Evolutionary conservation across 2,888 invertebrate species (phyloP).

Genomic region (Anthophora plumipes): DNA sequence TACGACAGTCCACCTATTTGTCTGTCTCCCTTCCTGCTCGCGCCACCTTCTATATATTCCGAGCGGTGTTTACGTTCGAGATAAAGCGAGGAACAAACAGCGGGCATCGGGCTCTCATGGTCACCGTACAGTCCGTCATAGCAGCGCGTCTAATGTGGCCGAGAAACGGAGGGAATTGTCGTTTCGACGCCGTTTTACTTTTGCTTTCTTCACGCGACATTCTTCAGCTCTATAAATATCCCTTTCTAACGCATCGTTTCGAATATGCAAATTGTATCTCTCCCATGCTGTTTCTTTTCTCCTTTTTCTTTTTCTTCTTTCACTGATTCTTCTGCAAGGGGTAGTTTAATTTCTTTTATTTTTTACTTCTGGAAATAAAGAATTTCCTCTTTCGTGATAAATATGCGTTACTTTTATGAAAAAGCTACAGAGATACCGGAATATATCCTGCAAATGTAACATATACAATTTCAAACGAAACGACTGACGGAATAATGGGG

Average conservation of each 20-base stretch:
- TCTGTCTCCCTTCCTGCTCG: slow-evolving; percentile 55
- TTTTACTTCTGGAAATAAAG: too few relatives aligned
- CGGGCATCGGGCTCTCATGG: slow-evolving; percentile 72
- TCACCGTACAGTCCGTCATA: slow-evolving; percentile 67
- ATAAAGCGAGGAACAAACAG: slow-evolving; percentile 83
- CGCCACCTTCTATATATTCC: slow-evolving; percentile 74
- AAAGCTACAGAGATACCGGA: too few relatives aligned
- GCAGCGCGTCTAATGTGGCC: slow-evolving; percentile 52
- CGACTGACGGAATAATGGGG: background rate
- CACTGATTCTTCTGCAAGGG: background rate
- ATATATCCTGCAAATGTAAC: too few relatives aligned
- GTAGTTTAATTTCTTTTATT: too few relatives aligned
- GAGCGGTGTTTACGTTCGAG: slow-evolving; percentile 81
- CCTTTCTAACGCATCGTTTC: background rate
- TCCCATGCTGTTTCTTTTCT: background rate
- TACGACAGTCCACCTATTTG: slow-evolving; percentile 58
- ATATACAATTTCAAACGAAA: background rate
- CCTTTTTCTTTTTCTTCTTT: too few relatives aligned
- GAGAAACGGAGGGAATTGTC: slow-evolving; percentile 41
- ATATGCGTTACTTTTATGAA: too few relatives aligned
- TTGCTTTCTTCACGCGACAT: background rate
- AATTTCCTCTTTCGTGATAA: too few relatives aligned
- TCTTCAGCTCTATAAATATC: background rate
- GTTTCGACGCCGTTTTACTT: background rate
- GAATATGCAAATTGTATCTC: background rate